Base-by-base conservation (phyloP, 2,888 invertebrate genomes). In the Heliconius charithonia region DNA sequence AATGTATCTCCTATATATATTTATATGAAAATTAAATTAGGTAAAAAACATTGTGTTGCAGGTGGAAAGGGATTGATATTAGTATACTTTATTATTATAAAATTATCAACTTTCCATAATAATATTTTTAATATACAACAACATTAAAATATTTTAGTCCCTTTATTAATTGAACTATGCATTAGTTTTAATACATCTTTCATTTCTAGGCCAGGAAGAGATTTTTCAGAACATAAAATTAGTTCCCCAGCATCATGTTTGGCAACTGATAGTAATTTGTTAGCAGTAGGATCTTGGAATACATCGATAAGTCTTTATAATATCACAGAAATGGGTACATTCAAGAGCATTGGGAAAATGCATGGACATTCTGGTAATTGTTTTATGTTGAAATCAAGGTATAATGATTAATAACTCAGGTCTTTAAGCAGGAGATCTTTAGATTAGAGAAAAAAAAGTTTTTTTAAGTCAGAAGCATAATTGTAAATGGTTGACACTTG, bases 161-260 rank as follows among this genome's bases (percentile, higher is more conserved):
- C 56, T n/a, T 59, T 1, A 10, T 0, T n/a, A n/a, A n/a, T n/a
- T n/a, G 3, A 59, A 6, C 0, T 59, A n/a, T n/a, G 0, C n/a
- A 10, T 59, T n/a, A 0, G 51, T n/a, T 59, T 12, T 59, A 65
- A 51, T 72, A 75, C 25, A 78, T 10, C 13, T 22, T 79, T 69
- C 41, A 71, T 80, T 80, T 81, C 65, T 85, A 96, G 97, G 79
- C 97, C 97, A 7, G 97, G 97, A 63, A 95, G 97, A 86, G 96
- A 96, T 77, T 97, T 92, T 86, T 88, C 91, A 3, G 95, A 96
- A 80, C 96, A 96, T 85, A 94, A 95, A 32, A 95, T 96, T 0
- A 92, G 93, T 73, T 95, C 95, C 83, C 95, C 97, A 9, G 95
- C 96, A 62, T 96, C 97, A 22, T 96, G 96, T 86, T 91, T 97